phyloP scores from a whole-genome alignment of 2,113 vertebrate genomes.

The Emydocephalus ijimae region DNA sequence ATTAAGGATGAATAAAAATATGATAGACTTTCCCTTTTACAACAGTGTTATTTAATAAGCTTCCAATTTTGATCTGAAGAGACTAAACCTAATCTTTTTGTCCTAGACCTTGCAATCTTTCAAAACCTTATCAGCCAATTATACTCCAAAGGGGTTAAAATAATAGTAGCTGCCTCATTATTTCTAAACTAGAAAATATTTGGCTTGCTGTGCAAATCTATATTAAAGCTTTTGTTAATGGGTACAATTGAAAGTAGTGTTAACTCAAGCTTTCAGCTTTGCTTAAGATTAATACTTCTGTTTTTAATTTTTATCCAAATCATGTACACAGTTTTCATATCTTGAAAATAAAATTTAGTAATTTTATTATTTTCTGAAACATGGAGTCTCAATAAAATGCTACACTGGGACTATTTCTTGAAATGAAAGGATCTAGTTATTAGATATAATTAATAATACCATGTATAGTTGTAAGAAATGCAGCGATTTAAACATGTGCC shows the following conservation, averaged over 20 bases:
- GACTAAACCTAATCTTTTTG: constrained; percentile 81
- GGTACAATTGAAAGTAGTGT: constrained; percentile 65
- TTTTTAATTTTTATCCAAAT: constrained; percentile 45
- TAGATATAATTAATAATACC: not conserved
- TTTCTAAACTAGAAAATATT: constrained; percentile 76
- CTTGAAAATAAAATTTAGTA: constrained; percentile 42
- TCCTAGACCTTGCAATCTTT: constrained; percentile 81
- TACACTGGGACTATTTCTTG: not conserved
- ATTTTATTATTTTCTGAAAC: constrained; percentile 35
- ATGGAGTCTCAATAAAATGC: constrained; percentile 23
- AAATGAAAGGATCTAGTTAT: not conserved
- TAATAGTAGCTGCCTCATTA: constrained; percentile 84
- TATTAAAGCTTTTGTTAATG: constrained; percentile 79
- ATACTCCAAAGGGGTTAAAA: constrained; percentile 79
- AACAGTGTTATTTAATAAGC: constrained; percentile 74
- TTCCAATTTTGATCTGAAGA: constrained; percentile 76
- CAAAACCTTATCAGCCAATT: constrained; percentile 72
- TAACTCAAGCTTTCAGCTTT: constrained; percentile 61
- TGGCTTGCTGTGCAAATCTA: constrained; percentile 78
- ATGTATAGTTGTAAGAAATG: constrained; percentile 1
- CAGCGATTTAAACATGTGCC: not conserved
- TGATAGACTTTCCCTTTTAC: constrained; percentile 65
- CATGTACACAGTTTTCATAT: constrained; percentile 37
- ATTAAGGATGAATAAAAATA: constrained; percentile 58
- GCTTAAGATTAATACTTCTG: constrained; percentile 53